A percentile compares a stretch with the other conserved stretches of the same genome.
phyloP scores from a whole-genome alignment of 2,113 vertebrate species.

The Rhinoderma darwinii region DNA sequence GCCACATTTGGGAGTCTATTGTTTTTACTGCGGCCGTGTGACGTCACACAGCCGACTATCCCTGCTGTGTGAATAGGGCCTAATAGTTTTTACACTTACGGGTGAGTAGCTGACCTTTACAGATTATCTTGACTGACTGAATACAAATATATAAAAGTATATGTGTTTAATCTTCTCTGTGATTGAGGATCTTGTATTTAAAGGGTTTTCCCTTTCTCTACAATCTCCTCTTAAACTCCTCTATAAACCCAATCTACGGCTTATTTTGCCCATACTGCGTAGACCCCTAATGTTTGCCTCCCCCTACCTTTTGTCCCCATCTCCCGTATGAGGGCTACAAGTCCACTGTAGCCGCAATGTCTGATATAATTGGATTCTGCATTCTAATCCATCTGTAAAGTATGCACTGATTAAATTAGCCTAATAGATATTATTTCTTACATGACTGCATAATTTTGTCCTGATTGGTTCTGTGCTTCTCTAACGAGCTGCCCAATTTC shows the following conservation, averaged over 20 bases:
- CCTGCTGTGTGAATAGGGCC: no score
- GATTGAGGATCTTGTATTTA: background rate
- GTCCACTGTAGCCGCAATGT: conserved; percentile 74
- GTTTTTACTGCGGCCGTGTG: no score
- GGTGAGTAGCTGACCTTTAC: no score
- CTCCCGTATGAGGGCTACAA: conserved; percentile 72
- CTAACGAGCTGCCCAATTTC: conserved; percentile 87
- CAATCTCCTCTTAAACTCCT: background rate
- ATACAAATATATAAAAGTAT: background rate
- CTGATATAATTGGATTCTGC: conserved; percentile 93
- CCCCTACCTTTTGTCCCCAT: conserved; percentile 47
- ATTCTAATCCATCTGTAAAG: conserved; percentile 95
- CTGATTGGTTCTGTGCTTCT: conserved; percentile 74
- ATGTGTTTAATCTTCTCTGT: background rate
- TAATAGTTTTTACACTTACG: no score
- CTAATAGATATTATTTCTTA: conserved; percentile 97
- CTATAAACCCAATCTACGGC: background rate
- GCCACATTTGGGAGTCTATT: no score
- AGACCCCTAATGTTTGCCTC: background rate
- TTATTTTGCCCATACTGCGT: background rate
- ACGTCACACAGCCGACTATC: no score
- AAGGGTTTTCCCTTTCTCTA: background rate
- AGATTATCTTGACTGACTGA: background rate
- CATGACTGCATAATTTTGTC: conserved; percentile 86
- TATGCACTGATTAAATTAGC: conserved; percentile 96